Percentiles rank a stretch among this genome's conserved stretches.
Conservation (phyloP, 1,140 invertebrate species). For the Elymnias hypermnestra region DNA sequence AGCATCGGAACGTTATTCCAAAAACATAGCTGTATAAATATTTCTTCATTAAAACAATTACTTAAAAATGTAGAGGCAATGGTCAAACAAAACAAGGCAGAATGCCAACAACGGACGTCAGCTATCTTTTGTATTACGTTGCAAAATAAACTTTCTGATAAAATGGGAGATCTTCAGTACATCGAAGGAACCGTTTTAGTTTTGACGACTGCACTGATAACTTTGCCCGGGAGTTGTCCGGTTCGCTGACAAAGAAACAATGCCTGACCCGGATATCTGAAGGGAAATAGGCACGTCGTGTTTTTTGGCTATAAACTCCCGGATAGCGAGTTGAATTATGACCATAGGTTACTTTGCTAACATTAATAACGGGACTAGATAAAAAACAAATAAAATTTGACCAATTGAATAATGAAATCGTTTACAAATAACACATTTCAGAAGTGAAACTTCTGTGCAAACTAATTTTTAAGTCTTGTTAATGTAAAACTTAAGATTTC, state of each 20-base stretch:
- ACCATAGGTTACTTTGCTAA: no score
- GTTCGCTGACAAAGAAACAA: constrained; percentile 58
- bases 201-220: constrained; percentile 34
- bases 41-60: constrained; percentile 38
- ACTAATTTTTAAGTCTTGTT: no score
- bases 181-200: constrained; percentile 20
- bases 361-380: no score
- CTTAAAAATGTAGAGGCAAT: constrained; percentile 30
- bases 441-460: no score
- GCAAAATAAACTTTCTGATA: constrained; percentile 28
- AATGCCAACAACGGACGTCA: constrained; percentile 37
- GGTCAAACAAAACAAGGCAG: constrained; percentile 41
- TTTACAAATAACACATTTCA: no score
- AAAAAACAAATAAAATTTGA: not conserved
- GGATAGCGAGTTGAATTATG: not conserved
- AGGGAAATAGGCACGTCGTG: constrained; percentile 13
- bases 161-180: constrained; percentile 15
- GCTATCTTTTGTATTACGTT: constrained; percentile 43
- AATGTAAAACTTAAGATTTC: no score
- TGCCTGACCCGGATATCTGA: constrained; percentile 48
- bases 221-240: constrained; percentile 42
- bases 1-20: no score
- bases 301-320: not conserved
- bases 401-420: no score
- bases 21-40: no score